These are phyloP conservation scores for Hemibagrus guttatus DNA, from an alignment of 2,797 vertebrate species.

Conservation along the genomic window DNA sequence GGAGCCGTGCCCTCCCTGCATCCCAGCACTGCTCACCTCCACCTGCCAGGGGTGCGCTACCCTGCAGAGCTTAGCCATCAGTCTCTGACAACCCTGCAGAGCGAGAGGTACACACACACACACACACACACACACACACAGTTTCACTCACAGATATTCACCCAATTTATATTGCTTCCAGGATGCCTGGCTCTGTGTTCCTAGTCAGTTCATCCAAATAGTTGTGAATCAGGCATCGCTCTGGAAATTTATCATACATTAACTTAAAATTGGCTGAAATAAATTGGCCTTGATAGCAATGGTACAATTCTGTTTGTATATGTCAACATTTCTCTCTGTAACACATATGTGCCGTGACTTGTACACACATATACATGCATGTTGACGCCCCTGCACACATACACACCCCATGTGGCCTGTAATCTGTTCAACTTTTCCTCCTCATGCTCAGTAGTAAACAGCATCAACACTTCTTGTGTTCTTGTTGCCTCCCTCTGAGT, in stretches of 20 bases:
- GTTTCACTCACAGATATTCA: constrained; percentile 17
- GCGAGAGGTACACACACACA: constrained; percentile 67
- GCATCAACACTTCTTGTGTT: constrained; percentile 58
- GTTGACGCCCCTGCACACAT: neutral
- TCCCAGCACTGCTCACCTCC: constrained; percentile 89
- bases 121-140: constrained; percentile 28
- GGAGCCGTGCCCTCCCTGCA: constrained; percentile 87
- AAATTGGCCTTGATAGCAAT: constrained; percentile 15
- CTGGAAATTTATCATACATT: neutral
- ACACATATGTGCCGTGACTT: constrained; percentile 34
- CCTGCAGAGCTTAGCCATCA: constrained; percentile 86
- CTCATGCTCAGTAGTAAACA: constrained; percentile 48
- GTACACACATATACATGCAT: neutral
- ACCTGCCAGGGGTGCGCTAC: constrained; percentile 89
- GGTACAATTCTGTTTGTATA: constrained; percentile 38
- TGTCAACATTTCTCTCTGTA: constrained; percentile 1
- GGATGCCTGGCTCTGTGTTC: neutral
- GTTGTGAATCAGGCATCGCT: neutral
- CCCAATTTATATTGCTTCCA: constrained; percentile 21
- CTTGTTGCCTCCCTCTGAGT: constrained; percentile 52
- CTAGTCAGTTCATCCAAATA: neutral
- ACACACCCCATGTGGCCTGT: constrained; percentile 36
- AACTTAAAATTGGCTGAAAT: constrained; percentile 14
- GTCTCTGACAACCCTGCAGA: constrained; percentile 60
- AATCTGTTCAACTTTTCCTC: constrained; percentile 52